Conservation (phyloP, 2,797 vertebrate species). For the Myotis daubentonii region DNA sequence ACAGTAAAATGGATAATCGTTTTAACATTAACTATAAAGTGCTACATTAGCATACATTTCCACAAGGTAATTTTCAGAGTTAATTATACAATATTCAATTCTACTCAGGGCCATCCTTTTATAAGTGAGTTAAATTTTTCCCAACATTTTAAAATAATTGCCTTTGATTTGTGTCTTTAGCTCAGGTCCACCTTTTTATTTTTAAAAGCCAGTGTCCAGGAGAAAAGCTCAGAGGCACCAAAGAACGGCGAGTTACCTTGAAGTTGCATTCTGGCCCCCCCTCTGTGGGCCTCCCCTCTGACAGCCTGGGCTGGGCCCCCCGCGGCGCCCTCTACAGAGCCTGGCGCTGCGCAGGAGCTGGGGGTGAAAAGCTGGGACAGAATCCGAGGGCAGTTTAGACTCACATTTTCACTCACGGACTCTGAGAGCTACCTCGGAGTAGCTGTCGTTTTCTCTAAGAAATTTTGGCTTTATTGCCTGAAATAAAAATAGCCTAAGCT, state of each 20-base stretch:
- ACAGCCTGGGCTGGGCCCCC: not conserved
- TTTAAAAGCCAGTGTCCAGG: not conserved
- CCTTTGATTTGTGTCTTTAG: slow-evolving; percentile 48
- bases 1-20: slow-evolving; percentile 12
- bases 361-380: not conserved
- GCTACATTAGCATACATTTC: slow-evolving; percentile 46
- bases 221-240: not conserved
- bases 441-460: slow-evolving; percentile 55
- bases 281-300: not conserved
- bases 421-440: slow-evolving; percentile 8
- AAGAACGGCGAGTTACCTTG: not conserved
- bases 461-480: slow-evolving; percentile 60
- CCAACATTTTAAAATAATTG: slow-evolving; percentile 50
- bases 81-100: slow-evolving; percentile 59
- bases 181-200: not conserved
- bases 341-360: not conserved
- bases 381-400: not conserved
- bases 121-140: not conserved
- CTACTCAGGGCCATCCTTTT: slow-evolving; percentile 3
- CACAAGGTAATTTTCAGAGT: slow-evolving; percentile 41
- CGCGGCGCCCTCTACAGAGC: not conserved
- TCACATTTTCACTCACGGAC: not conserved
- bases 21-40: slow-evolving; percentile 30
- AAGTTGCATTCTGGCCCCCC: not conserved
- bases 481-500: slow-evolving; percentile 68